These are phyloP conservation scores for Cephalotes varians DNA, from an alignment of 2,888 invertebrate species.

Conservation along the genomic window DNA sequence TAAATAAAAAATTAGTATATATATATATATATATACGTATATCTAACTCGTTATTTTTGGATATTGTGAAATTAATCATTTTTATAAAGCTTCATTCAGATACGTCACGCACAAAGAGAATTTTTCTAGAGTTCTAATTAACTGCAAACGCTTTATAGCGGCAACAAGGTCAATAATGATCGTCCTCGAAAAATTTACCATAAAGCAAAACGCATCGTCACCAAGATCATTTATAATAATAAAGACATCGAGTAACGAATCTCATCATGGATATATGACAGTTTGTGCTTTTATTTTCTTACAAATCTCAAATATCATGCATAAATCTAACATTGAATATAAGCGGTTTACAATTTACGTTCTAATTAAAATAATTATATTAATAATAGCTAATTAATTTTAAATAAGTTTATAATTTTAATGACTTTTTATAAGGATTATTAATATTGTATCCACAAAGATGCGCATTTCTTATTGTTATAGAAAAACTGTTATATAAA, in stretches of 20 bases:
- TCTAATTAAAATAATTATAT: not conserved
- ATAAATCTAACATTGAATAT: not conserved
- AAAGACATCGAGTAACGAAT: not conserved
- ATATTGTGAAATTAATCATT: conserved; percentile 13
- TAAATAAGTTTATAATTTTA: not conserved
- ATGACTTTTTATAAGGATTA: not conserved
- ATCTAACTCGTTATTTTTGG: not conserved
- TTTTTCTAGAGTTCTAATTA: conserved; percentile 30
- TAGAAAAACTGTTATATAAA: not conserved
- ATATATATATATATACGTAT: not conserved
- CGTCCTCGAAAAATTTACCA: conserved; percentile 17
- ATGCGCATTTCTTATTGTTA: not conserved
- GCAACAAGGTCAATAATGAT: conserved; percentile 2
- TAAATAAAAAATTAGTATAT: not conserved
- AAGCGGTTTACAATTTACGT: not conserved
- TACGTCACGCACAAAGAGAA: not conserved
- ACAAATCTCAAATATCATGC: not conserved
- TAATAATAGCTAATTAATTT: not conserved
- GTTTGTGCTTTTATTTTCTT: not conserved
- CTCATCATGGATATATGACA: not conserved
- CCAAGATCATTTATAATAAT: conserved; percentile 11
- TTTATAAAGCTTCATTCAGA: not conserved
- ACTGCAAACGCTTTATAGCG: not conserved
- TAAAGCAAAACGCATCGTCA: conserved; percentile 31
- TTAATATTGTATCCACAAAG: not conserved